Conservation (phyloP, 2,888 invertebrate species). For the Ophion ventricosus region DNA sequence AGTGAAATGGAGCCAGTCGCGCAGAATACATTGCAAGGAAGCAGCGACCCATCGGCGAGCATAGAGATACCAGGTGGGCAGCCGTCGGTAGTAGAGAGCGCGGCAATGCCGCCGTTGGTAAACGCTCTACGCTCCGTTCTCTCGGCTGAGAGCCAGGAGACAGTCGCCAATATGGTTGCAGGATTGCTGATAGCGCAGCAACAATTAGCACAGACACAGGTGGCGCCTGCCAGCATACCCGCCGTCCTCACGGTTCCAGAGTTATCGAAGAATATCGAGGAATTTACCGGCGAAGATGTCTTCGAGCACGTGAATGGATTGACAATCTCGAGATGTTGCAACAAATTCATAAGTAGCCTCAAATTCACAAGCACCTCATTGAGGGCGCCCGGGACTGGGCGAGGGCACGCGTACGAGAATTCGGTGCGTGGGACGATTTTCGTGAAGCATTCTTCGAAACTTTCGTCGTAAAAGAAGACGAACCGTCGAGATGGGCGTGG, state of each 20-base stretch:
- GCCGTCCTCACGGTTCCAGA: not conserved
- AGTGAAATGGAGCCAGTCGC: not conserved
- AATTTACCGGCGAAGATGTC: conserved; percentile 3
- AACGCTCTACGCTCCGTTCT: not conserved
- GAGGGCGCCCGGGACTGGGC: conserved; percentile 5
- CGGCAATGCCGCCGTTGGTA: not conserved
- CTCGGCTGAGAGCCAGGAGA: not conserved
- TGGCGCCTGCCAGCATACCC: not conserved
- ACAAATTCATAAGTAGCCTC: conserved; percentile 1
- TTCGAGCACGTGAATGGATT: not conserved
- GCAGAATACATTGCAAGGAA: not conserved
- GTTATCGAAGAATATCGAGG: conserved; percentile 11
- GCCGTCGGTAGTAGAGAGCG: not conserved
- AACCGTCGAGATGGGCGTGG: conserved; percentile 1
- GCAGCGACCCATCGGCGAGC: not conserved
- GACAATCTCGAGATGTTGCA: conserved; percentile 15
- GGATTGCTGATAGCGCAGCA: not conserved
- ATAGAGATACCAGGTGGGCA: not conserved
- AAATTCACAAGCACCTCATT: not conserved
- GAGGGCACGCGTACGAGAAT: not conserved
- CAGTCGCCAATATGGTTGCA: not conserved
- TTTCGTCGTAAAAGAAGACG: conserved; percentile 13
- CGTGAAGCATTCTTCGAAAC: conserved; percentile 30
- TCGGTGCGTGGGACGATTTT: conserved; percentile 29
- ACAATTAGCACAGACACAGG: too few relatives aligned